These are phyloP conservation scores for Cacajao melanocephalus DNA, from an alignment of 2,797 vertebrate species.

Conservation along the genomic window DNA sequence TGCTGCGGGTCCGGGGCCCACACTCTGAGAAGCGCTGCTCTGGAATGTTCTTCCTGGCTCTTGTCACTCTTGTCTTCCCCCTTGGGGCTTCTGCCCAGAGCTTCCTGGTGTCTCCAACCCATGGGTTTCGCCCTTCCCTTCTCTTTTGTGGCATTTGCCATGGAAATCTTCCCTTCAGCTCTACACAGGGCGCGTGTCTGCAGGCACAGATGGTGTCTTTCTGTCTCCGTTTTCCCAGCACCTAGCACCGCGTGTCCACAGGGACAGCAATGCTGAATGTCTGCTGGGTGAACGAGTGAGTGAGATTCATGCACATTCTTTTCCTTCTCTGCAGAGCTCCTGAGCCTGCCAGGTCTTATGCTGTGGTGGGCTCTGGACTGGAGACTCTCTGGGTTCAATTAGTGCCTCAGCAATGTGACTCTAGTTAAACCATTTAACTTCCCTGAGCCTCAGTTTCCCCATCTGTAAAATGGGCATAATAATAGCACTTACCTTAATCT, in stretches of 20 bases:
- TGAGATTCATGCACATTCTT: accelerated
- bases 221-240: too few relatives aligned
- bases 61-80: accelerated
- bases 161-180: not conserved
- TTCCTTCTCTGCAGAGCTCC: not conserved
- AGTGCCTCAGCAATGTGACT: not conserved
- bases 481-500: not conserved
- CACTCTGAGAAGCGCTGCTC: not conserved
- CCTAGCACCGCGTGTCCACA: accelerated
- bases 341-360: too few relatives aligned
- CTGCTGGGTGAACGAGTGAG: accelerated
- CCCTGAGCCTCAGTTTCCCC: not conserved
- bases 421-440: too few relatives aligned
- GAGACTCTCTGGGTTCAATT: not conserved
- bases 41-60: accelerated
- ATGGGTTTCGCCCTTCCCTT: not conserved
- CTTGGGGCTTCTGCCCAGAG: not conserved
- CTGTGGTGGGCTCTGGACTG: accelerated
- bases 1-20: accelerated
- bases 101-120: not conserved
- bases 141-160: not conserved
- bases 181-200: accelerated
- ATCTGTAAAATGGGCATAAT: not conserved
- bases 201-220: accelerated
- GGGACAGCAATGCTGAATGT: accelerated